Conservation (phyloP, 2,113 vertebrate genomes). For the Scatophagus argus region DNA sequence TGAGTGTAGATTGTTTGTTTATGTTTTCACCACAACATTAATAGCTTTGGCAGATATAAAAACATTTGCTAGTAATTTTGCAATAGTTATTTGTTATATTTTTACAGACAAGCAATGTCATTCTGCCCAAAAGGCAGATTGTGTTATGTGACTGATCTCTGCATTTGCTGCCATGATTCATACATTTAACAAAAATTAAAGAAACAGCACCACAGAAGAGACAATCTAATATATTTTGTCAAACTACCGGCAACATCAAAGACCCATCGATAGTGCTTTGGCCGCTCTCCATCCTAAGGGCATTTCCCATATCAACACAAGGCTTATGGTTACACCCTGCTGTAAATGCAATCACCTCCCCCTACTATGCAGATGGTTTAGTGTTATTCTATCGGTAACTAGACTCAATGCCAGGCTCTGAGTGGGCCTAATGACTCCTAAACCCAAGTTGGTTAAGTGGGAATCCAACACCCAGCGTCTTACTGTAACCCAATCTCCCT, state of each 20-base stretch:
- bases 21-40: too few relatives aligned
- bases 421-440: slow-evolving; percentile 76
- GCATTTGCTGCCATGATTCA: background rate
- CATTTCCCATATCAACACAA: slow-evolving; percentile 59
- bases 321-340: slow-evolving; percentile 62
- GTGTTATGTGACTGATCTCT: too few relatives aligned
- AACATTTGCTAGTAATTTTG: too few relatives aligned
- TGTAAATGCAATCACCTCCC: slow-evolving; percentile 59
- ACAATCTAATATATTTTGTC: slow-evolving; percentile 4
- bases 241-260: slow-evolving; percentile 32
- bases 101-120: too few relatives aligned
- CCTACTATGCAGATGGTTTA: slow-evolving; percentile 76
- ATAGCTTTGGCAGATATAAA: background rate
- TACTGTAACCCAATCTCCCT: slow-evolving; percentile 71
- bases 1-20: too few relatives aligned
- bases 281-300: slow-evolving; percentile 47
- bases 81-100: too few relatives aligned
- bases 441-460: slow-evolving; percentile 76
- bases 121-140: too few relatives aligned
- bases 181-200: slow-evolving; percentile 3
- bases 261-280: background rate
- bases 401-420: slow-evolving; percentile 65
- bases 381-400: slow-evolving; percentile 81
- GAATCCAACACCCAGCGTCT: slow-evolving; percentile 68
- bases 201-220: slow-evolving; percentile 2